These are phyloP conservation scores for Heterocephalus glaber DNA, from an alignment of 2,113 vertebrate genomes.

Conservation along the genomic window DNA sequence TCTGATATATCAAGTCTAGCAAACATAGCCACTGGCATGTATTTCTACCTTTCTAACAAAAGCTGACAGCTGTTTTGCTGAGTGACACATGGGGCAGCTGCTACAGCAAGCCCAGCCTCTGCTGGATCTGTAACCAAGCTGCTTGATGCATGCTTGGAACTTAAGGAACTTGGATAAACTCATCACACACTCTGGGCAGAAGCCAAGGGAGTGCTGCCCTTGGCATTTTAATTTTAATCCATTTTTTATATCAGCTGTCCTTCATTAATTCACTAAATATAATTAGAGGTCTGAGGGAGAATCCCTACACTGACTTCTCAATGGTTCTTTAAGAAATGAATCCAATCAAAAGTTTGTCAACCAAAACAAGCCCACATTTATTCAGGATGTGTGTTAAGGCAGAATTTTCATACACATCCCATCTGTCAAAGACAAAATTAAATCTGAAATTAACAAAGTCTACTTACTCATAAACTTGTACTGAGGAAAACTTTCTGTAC, in stretches of 20 bases:
- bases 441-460: not conserved
- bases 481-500: not conserved
- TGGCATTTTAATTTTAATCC: constrained; percentile 60
- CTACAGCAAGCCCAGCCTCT: not conserved
- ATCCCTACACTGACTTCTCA: not conserved
- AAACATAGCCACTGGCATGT: not conserved
- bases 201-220: not conserved
- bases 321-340: not conserved
- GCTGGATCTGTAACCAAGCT: not conserved
- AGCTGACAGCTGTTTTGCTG: constrained; percentile 42
- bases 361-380: not conserved
- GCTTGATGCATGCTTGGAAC: not conserved
- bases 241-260: constrained; percentile 37
- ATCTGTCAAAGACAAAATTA: not conserved
- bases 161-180: not conserved
- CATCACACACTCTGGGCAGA: not conserved
- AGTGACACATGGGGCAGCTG: not conserved
- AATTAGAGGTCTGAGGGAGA: not conserved
- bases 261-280: not conserved
- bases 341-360: not conserved
- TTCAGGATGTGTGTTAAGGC: not conserved
- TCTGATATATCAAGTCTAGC: not conserved
- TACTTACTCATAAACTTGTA: not conserved
- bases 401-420: not conserved
- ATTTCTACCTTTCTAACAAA: constrained; percentile 23